phyloP scores from a whole-genome alignment of 2,113 vertebrate species.

The Alligator sinensis region DNA sequence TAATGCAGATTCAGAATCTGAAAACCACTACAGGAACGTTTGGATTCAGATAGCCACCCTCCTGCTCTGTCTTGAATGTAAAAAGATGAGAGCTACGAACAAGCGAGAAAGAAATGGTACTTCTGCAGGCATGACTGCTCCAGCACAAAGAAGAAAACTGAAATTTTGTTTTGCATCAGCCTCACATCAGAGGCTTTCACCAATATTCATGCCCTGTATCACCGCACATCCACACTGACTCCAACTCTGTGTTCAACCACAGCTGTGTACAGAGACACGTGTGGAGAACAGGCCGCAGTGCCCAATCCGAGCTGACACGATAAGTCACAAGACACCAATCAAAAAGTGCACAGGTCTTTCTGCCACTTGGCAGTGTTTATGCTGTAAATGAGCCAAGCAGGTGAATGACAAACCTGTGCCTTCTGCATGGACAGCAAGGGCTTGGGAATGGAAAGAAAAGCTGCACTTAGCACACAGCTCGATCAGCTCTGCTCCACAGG shows the following conservation, averaged over 20 bases:
- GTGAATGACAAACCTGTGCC: accelerated
- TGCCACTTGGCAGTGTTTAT: background rate
- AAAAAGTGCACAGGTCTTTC: background rate
- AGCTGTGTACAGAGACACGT: background rate
- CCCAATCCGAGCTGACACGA: background rate
- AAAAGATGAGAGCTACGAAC: background rate
- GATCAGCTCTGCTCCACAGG: background rate
- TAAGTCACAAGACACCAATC: background rate
- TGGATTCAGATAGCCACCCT: background rate
- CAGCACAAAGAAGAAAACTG: background rate
- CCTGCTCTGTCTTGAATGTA: background rate
- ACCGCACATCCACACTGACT: background rate
- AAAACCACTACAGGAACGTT: conserved; percentile 1
- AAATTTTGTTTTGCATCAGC: background rate
- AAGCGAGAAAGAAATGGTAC: background rate
- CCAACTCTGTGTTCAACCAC: background rate
- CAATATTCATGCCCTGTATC: background rate
- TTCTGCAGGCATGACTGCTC: background rate
- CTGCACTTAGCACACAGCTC: accelerated
- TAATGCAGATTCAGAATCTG: background rate
- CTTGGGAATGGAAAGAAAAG: background rate
- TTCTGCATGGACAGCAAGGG: background rate
- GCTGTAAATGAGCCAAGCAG: background rate
- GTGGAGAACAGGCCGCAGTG: background rate
- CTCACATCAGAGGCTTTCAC: background rate